Percentiles rank a stretch among this genome's conserved stretches.
These are phyloP conservation scores for Lophochroa leadbeateri DNA, from an alignment of 2,113 vertebrate genomes.

Conservation along the genomic window DNA sequence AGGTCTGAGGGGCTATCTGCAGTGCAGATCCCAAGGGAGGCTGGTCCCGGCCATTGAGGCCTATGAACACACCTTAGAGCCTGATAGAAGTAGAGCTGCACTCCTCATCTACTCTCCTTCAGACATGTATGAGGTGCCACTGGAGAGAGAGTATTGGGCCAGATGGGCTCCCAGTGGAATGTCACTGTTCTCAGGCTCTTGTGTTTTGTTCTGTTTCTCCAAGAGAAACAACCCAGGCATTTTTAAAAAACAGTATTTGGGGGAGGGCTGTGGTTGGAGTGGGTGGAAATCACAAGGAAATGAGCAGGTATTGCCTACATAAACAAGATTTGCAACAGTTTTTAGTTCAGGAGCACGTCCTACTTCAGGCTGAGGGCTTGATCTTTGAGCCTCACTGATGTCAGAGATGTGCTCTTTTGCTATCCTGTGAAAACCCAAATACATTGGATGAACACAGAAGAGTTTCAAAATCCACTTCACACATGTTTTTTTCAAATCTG, in stretches of 20 bases:
- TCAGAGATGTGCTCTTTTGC: not conserved
- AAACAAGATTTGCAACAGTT: not conserved
- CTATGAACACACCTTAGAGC: not conserved
- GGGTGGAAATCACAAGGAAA: not conserved
- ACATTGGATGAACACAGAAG: not conserved
- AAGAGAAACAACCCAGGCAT: not conserved
- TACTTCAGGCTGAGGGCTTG: not conserved
- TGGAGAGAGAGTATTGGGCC: not conserved
- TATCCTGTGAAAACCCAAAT: not conserved
- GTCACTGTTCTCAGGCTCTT: not conserved
- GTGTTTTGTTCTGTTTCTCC: not conserved
- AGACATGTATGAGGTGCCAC: not conserved
- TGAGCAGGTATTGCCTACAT: not conserved
- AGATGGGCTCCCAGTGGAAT: not conserved
- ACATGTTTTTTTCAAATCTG: not conserved
- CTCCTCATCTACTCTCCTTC: not conserved
- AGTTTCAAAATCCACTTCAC: not conserved
- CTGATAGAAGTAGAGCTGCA: not conserved
- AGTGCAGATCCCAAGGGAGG: not conserved
- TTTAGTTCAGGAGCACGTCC: not conserved
- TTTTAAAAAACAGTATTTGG: not conserved
- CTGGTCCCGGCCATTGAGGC: not conserved
- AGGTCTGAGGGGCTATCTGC: not conserved
- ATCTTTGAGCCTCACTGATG: not conserved
- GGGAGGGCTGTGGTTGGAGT: no score